Conservation (phyloP, 2,113 vertebrate species). For the Theristicus caerulescens region DNA sequence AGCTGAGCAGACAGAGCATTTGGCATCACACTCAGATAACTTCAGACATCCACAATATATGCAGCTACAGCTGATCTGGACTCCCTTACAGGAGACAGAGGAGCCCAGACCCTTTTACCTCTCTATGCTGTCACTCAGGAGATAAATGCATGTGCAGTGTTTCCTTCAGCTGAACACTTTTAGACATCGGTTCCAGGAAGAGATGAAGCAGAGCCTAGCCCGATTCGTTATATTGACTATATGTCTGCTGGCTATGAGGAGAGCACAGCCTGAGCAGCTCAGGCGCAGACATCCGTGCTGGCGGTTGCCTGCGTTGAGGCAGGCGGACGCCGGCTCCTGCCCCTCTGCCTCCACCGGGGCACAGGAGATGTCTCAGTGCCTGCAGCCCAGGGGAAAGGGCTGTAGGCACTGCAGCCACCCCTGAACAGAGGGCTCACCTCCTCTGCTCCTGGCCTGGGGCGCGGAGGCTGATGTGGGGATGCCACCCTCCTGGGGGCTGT, state of each 20-base stretch:
- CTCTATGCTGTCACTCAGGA: not conserved
- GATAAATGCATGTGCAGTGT: not conserved
- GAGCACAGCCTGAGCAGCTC: not conserved
- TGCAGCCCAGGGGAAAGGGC: not conserved
- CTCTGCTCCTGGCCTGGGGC: not conserved
- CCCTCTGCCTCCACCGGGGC: not conserved
- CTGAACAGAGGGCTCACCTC: not conserved
- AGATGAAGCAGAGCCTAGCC: not conserved
- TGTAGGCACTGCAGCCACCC: not conserved
- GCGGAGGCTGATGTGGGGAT: rapidly evolving
- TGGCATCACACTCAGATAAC: not conserved
- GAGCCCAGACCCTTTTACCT: not conserved
- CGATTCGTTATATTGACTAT: not conserved
- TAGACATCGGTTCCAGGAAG: not conserved
- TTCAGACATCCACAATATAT: not conserved
- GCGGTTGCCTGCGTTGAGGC: rapidly evolving
- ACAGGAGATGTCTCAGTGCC: not conserved
- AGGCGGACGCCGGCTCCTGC: not conserved
- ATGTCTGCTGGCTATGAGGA: not conserved
- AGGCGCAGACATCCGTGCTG: rapidly evolving
- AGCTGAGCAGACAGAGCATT: not conserved
- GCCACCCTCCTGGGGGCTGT: not conserved
- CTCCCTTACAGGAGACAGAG: not conserved
- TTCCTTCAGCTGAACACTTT: not conserved
- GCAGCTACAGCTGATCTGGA: not conserved